These are phyloP conservation scores for Drosophila erecta DNA, from an alignment of 1,140 invertebrate genomes.

Conservation along the genomic window DNA sequence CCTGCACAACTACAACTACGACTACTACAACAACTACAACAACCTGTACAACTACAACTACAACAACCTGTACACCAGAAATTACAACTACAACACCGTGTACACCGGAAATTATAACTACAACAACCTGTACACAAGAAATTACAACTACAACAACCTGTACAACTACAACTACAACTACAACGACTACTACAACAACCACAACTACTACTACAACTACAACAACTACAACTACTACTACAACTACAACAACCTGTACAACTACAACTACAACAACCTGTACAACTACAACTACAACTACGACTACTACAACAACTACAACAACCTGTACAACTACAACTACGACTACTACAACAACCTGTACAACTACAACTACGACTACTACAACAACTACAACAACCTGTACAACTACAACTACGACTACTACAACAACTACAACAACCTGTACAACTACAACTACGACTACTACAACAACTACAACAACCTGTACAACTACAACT, in stretches of 20 bases:
- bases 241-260: slow-evolving; percentile 1
- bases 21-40: slow-evolving; percentile 41
- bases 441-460: background rate
- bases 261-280: slow-evolving; percentile 34
- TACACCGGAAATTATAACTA: slow-evolving; percentile 8
- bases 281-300: slow-evolving; percentile 1
- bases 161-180: background rate
- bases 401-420: background rate
- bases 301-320: background rate
- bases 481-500: background rate
- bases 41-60: slow-evolving; percentile 9
- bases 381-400: background rate
- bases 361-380: background rate
- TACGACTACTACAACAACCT: slow-evolving; percentile 7
- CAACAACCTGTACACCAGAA: background rate
- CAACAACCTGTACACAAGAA: slow-evolving; percentile 18
- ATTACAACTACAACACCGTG: slow-evolving; percentile 22
- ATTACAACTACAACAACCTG: slow-evolving; percentile 22
- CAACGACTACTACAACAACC: slow-evolving; percentile 39
- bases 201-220: slow-evolving; percentile 13
- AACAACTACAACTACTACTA: background rate
- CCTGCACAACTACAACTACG: background rate
- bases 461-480: background rate
- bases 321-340: slow-evolving; percentile 9
- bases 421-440: background rate